Evolutionary conservation across 2,797 vertebrate genomes (phyloP), one percentile per base, ranked within the genome.

Genomic region (Ctenosaura bakeri): DNA sequence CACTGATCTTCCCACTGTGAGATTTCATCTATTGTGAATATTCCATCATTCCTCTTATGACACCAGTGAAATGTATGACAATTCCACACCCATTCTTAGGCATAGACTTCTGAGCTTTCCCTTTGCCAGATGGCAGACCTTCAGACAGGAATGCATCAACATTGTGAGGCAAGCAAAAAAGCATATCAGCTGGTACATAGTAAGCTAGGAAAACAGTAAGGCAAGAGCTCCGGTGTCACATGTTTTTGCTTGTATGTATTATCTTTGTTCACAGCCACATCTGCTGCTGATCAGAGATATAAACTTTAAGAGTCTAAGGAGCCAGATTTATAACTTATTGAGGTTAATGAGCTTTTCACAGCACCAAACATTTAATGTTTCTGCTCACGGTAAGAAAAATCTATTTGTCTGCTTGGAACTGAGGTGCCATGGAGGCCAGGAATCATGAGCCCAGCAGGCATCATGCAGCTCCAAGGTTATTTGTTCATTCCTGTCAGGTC

Each of bases 81-180:
- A 83, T 74, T 88, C 83, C 92, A 90, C 89, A 89, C 87, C 90
- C 89, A 90, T 87, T 86, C n/a, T 78, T 93, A 71, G 83, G 62
- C 86, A 87, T 77, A 77, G 86, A 87, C 38, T 82, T 91, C 83
- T 89, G 90, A 87, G 91, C 86, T 90, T 77, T 38, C 85, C 52
- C 78, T 92, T 78, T 89, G 88, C 89, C 91, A 92, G 90, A 69
- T 89, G 88, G 92, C 86, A 90, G 80, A 81, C 92, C 90, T 90
- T 91, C 91, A 88, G 83, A 92, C 32, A 56, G 38, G 56, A 89
- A 71, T 0, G 12, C 86, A 91, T 74, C 77, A 89, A 16, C 91
- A 94, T 83, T 79, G 35, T 89, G 86, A 80, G 92, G 91, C 88
- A 92, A 94, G 90, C 85, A 76, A 82, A 92, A 91, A 56, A 88